Base-by-base conservation (phyloP, 2,888 invertebrate species). In the Phortica okadai region DNA sequence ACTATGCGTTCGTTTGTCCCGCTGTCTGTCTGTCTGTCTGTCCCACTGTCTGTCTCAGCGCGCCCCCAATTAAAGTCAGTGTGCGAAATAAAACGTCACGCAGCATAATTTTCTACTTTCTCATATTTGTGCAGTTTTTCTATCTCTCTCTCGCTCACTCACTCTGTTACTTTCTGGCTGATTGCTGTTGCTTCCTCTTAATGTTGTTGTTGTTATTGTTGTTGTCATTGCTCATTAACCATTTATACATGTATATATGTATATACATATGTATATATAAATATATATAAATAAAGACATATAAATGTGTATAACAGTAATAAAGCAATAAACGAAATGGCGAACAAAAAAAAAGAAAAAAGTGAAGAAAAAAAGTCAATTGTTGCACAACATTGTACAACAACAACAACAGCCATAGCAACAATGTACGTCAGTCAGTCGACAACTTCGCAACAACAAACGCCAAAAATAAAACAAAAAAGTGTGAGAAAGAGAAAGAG, bases 21-120 rank as follows among this genome's bases (percentile, higher is more conserved):
- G 6, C 56, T 11, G 10, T 14, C 56, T 11, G 56, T 56, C 56
- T 16, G 56, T 56, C 14, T 21, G 62, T 62, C 21, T 62, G 62
- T 62, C n/a, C 16, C 16, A 1, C 62, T 62, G 16, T 62, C 62
- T 8, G 21, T 14, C 6, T 2, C 50, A 50, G 14, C 50, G 14
- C 50, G 50, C 54, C 25, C 8, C 21, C 56, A 72, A 72, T 54
- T 56, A 56, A 44, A 72, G 56, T 56, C 10, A 25, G 14, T 56
- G n/a, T 72, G 70, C 56, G 41, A 72, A 74, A 50, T 64, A 10
- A 62, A 45, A 56, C 74, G 74, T 74, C 74, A 74, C 74, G 67
- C 74, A 74, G 33, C 59, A 74, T 56, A 67, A 67, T 66, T 33
- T 74, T 74, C 62, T 64, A 66, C 66, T 74, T 74, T 64, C 74